Evolutionary conservation across 1,140 invertebrate species (phyloP).

Genomic region (Drosophila ironensis): DNA sequence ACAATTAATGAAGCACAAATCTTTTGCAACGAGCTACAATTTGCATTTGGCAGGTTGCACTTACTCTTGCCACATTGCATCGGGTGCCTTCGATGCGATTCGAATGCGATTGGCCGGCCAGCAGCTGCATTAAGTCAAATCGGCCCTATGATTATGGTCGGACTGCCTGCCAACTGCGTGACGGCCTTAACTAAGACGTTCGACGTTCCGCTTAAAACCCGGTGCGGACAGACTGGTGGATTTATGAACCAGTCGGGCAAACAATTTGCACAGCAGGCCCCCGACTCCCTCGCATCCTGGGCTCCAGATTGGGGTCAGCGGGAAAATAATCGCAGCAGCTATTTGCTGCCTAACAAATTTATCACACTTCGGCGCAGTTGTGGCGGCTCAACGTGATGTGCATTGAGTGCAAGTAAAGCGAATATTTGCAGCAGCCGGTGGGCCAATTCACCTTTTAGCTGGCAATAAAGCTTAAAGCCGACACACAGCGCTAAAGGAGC

Average conservation of each 20-base stretch:
- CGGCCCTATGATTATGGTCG: slow-evolving; percentile 69
- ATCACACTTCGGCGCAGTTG: slow-evolving; percentile 35
- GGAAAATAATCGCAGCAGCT: slow-evolving; percentile 32
- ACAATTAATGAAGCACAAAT: slow-evolving; percentile 69
- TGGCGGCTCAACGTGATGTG: slow-evolving; percentile 39
- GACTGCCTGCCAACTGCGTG: slow-evolving; percentile 41
- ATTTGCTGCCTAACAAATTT: slow-evolving; percentile 40
- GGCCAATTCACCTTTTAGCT: slow-evolving; percentile 6
- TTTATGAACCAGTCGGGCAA: slow-evolving; percentile 38
- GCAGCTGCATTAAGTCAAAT: slow-evolving; percentile 49
- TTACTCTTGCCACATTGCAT: background rate
- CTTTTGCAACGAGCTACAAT: slow-evolving; percentile 35
- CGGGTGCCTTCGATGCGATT: too few relatives aligned
- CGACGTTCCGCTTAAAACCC: slow-evolving; percentile 29
- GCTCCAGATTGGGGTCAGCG: slow-evolving; percentile 34
- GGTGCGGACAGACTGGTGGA: slow-evolving; percentile 35
- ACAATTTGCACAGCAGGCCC: slow-evolving; percentile 70
- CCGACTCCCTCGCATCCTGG: slow-evolving; percentile 6
- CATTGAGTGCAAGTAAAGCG: slow-evolving; percentile 8
- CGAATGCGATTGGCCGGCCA: slow-evolving; percentile 13
- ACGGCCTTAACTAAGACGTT: slow-evolving; percentile 63
- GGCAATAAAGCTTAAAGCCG: background rate
- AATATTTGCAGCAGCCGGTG: background rate
- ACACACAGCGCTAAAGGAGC: slow-evolving; percentile 5
- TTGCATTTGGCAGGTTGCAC: slow-evolving; percentile 26